Conservation (phyloP, 1,140 invertebrate genomes). For the Drosophila kepulauana region DNA sequence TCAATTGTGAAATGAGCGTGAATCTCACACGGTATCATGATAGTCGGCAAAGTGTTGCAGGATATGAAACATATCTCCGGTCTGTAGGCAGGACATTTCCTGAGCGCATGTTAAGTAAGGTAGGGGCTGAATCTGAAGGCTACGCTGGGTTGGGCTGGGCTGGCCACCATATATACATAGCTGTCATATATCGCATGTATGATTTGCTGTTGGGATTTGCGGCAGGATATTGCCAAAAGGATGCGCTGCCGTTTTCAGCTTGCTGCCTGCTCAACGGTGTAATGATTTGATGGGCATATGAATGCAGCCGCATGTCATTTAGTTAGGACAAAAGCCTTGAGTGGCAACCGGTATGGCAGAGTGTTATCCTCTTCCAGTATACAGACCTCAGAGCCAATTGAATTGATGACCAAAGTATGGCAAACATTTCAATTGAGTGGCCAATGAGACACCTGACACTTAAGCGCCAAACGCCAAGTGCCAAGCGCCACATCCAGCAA, state of each 20-base stretch:
- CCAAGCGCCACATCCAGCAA: constrained; percentile 46
- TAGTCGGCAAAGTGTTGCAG: constrained; percentile 60
- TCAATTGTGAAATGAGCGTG: constrained; percentile 58
- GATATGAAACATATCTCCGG: constrained; percentile 85
- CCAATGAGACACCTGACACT: constrained; percentile 80
- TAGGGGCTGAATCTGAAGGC: neutral
- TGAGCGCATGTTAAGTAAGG: constrained; percentile 22
- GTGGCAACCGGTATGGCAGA: neutral
- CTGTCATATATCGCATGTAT: constrained; percentile 79
- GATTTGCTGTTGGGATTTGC: constrained; percentile 51
- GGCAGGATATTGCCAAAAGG: constrained; percentile 79
- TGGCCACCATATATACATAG: constrained; percentile 15
- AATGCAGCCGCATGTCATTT: constrained; percentile 73
- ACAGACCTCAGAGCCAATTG: constrained; percentile 5
- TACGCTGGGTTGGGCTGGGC: neutral
- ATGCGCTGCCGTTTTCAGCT: constrained; percentile 42
- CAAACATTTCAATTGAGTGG: constrained; percentile 74
- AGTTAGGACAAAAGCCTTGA: constrained; percentile 37
- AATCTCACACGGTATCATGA: constrained; percentile 48
- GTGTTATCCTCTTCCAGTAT: neutral
- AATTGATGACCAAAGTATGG: constrained; percentile 11
- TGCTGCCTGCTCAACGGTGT: constrained; percentile 54
- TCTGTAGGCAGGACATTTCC: constrained; percentile 84
- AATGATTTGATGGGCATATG: constrained; percentile 80
- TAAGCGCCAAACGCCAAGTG: constrained; percentile 51